Evolutionary conservation across 2,113 vertebrate species (phyloP), one percentile per base, ranked within the genome.

Genomic region (Struthidea cinerea): DNA sequence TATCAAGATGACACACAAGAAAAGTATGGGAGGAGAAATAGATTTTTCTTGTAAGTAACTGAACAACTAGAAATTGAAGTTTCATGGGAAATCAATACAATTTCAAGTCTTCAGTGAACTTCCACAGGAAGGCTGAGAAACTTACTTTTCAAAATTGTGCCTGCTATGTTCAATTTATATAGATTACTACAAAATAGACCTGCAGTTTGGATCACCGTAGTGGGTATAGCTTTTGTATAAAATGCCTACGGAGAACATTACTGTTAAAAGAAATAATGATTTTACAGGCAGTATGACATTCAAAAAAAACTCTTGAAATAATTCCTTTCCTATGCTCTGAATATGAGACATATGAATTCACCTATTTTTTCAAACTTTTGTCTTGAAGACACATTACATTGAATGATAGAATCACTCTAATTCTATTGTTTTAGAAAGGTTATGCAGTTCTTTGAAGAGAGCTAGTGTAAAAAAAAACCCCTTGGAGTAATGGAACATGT

Each of bases 91-190:
- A 85, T 82, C 52, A 82, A 44, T 73, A 27, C 13, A 68, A 83
- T 79, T 85, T 88, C 57, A 90, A 82, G 49, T 69, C 41, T 80
- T 79, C 26, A 65, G 65, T 37, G 20, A 82, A 69, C 20, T 94
- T 95, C 6, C 26, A 24, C 28, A 53, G 41, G 41, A 87, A 94
- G 44, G 26, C 28, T 49, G 70, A 76, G 15, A 91, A 87, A 94
- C 65, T 65, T 84, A 37, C 85, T 96, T 94, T 84, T 95, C 44
- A 85, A 76, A 97, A 89, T 56, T 68, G 20, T 42, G 15, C 57
- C 69, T 82, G 41, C 44, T 87, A 73, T 37, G 44, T 60, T 57
- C 57, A 90, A 76, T 93, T 69, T 92, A 46, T 78, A 88, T 15
- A 84, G 56, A 93, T 94, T 82, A 89, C 74, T 46, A 30, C 26